These are phyloP conservation scores for Caenorhabditis virilis DNA, from an alignment of 2,888 invertebrate species.

Conservation along the genomic window DNA sequence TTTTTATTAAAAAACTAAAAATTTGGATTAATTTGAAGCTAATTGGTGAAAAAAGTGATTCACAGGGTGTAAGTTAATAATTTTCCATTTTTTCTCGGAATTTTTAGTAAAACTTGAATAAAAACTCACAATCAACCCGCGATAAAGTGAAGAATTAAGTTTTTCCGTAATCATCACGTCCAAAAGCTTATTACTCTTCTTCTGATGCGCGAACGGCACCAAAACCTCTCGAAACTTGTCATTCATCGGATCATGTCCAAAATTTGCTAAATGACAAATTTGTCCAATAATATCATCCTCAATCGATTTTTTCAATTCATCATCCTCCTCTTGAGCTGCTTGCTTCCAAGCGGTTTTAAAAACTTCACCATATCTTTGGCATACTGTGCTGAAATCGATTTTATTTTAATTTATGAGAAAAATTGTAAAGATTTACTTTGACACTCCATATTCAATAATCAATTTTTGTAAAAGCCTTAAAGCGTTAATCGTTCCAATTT, in stretches of 20 bases:
- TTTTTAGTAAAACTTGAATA: too few species aligned
- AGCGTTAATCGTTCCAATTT: conserved; percentile 19
- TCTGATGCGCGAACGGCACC: conserved; percentile 7
- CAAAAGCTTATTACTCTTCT: conserved; percentile 10
- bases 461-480: conserved; percentile 16
- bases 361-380: conserved; percentile 26
- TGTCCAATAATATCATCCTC: conserved; percentile 12
- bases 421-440: conserved; percentile 8
- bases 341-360: conserved; percentile 17
- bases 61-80: too few species aligned
- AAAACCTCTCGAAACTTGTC: conserved; percentile 24
- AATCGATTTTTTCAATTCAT: conserved; percentile 21
- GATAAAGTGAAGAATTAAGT: conserved; percentile 17
- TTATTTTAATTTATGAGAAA: not conserved
- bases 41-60: too few species aligned
- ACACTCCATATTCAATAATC: conserved; percentile 8
- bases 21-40: too few species aligned
- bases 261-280: conserved; percentile 14
- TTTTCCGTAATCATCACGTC: conserved; percentile 15
- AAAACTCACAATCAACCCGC: not conserved
- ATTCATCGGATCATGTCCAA: conserved; percentile 6
- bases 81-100: too few species aligned
- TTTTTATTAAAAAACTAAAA: not conserved
- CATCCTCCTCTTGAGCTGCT: conserved; percentile 10
- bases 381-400: conserved; percentile 10